Evolutionary conservation across 2,113 vertebrate genomes (phyloP).

Genomic region (Cyprinodon brontotheroides): DNA sequence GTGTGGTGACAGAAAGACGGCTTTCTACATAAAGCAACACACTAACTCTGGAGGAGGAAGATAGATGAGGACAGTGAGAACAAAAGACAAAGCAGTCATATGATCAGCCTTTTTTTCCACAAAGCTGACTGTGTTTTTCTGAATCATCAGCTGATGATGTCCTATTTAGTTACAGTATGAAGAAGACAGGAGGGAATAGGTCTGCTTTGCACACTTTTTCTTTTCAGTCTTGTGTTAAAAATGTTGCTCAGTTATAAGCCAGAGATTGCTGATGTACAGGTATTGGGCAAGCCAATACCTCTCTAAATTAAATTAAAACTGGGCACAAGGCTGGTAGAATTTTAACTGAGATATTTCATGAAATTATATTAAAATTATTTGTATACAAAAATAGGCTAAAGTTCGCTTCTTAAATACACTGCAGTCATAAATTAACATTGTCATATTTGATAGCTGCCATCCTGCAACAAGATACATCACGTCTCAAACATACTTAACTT

Average conservation of each 20-base stretch:
- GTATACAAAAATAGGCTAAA: too few relatives aligned
- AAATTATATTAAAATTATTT: too few relatives aligned
- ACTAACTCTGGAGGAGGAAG: conserved; percentile 13
- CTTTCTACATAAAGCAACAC: not conserved
- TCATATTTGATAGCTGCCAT: too few relatives aligned
- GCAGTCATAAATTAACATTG: too few relatives aligned
- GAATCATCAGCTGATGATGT: conserved; percentile 46
- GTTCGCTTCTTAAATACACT: too few relatives aligned
- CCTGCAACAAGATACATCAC: too few relatives aligned
- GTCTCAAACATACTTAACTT: too few relatives aligned
- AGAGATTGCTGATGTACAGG: not conserved
- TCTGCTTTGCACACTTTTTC: not conserved
- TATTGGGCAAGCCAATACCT: not conserved
- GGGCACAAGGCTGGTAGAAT: too few relatives aligned
- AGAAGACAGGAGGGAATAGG: not conserved
- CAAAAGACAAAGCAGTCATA: conserved; percentile 35
- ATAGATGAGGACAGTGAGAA: conserved; percentile 17
- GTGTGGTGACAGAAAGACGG: not conserved
- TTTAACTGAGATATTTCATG: too few relatives aligned
- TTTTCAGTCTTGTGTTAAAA: not conserved
- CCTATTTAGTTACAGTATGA: conserved; percentile 16
- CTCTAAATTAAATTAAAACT: too few relatives aligned
- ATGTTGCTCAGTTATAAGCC: not conserved
- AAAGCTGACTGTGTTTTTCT: conserved; percentile 52
- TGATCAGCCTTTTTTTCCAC: conserved; percentile 43